Percentiles rank a stretch among this genome's conserved stretches.
Evolutionary conservation across 1,140 invertebrate genomes (phyloP).

Genomic region (Calephelis virginiensis): DNA sequence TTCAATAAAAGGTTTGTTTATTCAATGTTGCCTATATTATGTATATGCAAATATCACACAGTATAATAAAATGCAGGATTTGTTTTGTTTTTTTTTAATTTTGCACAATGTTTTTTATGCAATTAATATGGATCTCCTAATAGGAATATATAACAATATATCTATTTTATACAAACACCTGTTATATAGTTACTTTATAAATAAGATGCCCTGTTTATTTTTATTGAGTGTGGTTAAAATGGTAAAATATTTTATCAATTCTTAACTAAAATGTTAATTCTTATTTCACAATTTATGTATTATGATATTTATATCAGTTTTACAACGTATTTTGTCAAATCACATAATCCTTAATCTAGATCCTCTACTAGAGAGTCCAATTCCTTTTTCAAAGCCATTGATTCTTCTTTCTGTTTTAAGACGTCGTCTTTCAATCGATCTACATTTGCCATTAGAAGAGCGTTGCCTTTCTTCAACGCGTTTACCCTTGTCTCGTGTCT

Average conservation of each 20-base stretch:
- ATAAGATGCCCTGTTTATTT: not conserved
- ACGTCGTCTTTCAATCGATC: conserved; percentile 91
- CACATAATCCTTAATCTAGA: conserved; percentile 64
- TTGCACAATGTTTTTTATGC: too few species aligned
- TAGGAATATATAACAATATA: too few species aligned
- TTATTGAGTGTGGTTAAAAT: not conserved
- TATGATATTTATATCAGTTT: conserved; percentile 14
- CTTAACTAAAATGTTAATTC: conserved; percentile 13
- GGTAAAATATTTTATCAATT: not conserved
- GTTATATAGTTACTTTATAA: too few species aligned
- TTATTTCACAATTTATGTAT: not conserved
- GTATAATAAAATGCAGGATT: too few species aligned
- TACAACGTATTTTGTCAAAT: not conserved
- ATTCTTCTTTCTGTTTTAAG: conserved; percentile 88
- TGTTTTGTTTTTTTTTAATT: too few species aligned
- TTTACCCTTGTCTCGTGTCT: conserved; percentile 87
- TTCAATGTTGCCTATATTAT: too few species aligned
- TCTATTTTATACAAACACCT: too few species aligned
- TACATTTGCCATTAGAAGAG: conserved; percentile 90
- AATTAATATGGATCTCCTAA: too few species aligned
- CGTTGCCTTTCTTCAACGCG: conserved; percentile 91
- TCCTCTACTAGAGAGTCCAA: conserved; percentile 89
- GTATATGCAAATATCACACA: too few species aligned
- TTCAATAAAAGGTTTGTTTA: too few species aligned
- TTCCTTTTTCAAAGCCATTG: conserved; percentile 87